These are phyloP conservation scores for Coptotermes formosanus DNA, from an alignment of 1,140 invertebrate genomes.

Conservation along the genomic window DNA sequence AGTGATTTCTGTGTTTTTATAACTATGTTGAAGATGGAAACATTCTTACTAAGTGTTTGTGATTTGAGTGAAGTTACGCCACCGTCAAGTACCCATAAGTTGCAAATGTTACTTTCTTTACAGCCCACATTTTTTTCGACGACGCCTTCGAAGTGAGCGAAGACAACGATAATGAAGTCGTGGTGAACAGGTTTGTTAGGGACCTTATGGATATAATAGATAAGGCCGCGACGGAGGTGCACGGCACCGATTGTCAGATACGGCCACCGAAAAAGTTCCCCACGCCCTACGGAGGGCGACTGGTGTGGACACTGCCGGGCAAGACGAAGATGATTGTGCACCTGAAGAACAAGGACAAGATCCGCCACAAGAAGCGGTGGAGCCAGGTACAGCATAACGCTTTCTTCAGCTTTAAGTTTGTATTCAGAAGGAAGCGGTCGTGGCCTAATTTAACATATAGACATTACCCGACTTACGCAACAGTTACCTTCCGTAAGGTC, in stretches of 20 bases:
- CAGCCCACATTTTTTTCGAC: constrained; percentile 98
- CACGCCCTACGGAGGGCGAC: constrained; percentile 92
- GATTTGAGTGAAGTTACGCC: background rate
- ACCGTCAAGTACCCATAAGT: background rate
- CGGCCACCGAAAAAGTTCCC: constrained; percentile 88
- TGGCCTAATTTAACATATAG: background rate
- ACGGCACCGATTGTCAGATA: constrained; percentile 86
- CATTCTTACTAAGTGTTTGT: no score
- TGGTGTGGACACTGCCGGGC: constrained; percentile 93
- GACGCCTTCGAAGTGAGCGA: constrained; percentile 97
- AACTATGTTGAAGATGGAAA: no score
- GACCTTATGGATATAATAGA: constrained; percentile 88
- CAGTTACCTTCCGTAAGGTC: background rate
- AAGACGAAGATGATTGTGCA: constrained; percentile 98
- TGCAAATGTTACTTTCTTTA: constrained; percentile 43
- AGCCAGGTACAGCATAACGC: constrained; percentile 62
- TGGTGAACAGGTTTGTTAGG: constrained; percentile 96
- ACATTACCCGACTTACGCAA: background rate
- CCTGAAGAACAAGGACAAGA: constrained; percentile 95
- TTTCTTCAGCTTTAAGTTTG: no score
- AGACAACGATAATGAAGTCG: constrained; percentile 84
- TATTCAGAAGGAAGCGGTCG: background rate
- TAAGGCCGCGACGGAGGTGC: constrained; percentile 91
- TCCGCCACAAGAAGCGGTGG: constrained; percentile 93
- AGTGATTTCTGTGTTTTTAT: no score